phyloP scores from a whole-genome alignment of 2,888 invertebrate genomes.

The Tiliacea aurago region DNA sequence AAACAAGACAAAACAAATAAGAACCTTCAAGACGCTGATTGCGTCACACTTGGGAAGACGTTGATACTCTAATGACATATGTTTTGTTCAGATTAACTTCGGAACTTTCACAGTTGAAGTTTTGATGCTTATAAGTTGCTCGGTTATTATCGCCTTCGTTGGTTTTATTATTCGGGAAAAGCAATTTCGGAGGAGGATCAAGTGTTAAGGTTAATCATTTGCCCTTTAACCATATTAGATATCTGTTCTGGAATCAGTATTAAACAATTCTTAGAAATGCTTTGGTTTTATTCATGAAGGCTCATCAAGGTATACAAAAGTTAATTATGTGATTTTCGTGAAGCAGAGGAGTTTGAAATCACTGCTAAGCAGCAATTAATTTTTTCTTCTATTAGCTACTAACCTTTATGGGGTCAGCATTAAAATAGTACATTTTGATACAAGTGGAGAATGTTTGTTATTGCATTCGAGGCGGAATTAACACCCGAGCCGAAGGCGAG shows the following conservation, averaged over 20 bases:
- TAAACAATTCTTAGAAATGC: background rate
- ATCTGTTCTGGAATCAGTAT: background rate
- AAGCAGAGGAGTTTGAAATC: background rate
- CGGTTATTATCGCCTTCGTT: constrained; percentile 28
- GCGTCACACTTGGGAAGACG: constrained; percentile 43
- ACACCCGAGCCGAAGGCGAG: no score
- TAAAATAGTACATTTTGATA: no score
- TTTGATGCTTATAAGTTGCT: constrained; percentile 50
- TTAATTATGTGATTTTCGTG: background rate
- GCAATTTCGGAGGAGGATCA: constrained; percentile 22
- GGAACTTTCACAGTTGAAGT: constrained; percentile 56
- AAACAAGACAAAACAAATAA: constrained; percentile 55
- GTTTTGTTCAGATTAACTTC: constrained; percentile 62
- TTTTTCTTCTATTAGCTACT: background rate
- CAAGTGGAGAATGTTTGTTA: no score
- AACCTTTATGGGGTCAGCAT: no score
- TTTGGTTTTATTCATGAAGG: background rate
- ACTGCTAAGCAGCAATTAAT: background rate
- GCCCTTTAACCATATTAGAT: constrained; percentile 3
- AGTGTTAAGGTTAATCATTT: constrained; percentile 27
- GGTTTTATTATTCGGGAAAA: constrained; percentile 40
- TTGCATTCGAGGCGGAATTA: no score
- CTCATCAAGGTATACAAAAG: background rate
- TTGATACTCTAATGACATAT: constrained; percentile 60
- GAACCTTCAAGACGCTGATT: constrained; percentile 49